Evolutionary conservation across 2,888 invertebrate species (phyloP).

Genomic region (Acleris literana): DNA sequence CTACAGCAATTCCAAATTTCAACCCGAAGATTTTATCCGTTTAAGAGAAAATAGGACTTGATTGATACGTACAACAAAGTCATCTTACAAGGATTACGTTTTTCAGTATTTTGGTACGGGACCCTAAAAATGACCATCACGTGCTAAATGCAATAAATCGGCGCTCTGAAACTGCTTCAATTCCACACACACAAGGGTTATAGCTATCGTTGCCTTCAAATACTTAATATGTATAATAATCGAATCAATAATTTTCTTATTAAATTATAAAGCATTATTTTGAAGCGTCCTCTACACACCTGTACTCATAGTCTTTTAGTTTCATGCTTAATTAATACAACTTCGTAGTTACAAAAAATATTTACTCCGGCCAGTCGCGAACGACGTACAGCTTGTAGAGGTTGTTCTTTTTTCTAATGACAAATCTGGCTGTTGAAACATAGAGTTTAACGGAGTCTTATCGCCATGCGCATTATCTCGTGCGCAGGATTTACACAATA

Average conservation of each 20-base stretch:
- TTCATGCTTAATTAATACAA: constrained; percentile 6
- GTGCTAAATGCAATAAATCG: too few species aligned
- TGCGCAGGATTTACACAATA: constrained; percentile 49
- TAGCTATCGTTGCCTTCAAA: too few species aligned
- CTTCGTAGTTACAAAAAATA: not conserved
- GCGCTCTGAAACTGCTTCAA: too few species aligned
- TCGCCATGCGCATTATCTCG: constrained; percentile 43
- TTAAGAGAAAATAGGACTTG: too few species aligned
- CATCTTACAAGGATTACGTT: too few species aligned
- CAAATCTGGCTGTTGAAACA: constrained; percentile 1
- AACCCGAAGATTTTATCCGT: too few species aligned
- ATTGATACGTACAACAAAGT: too few species aligned
- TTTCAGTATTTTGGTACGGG: too few species aligned
- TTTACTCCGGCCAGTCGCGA: not conserved
- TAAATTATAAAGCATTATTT: not conserved
- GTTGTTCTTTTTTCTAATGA: not conserved
- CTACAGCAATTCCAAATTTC: too few species aligned
- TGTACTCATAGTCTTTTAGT: constrained; percentile 5
- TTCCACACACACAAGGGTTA: too few species aligned
- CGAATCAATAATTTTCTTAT: not conserved
- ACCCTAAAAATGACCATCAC: too few species aligned
- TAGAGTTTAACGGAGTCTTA: constrained; percentile 39
- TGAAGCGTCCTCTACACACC: not conserved
- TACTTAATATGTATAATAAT: too few species aligned
- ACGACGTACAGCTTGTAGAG: not conserved